These are phyloP conservation scores for Bergia puertoricense DNA, from an alignment of 92 coral and sea anemone genomes.

Conservation along the genomic window DNA sequence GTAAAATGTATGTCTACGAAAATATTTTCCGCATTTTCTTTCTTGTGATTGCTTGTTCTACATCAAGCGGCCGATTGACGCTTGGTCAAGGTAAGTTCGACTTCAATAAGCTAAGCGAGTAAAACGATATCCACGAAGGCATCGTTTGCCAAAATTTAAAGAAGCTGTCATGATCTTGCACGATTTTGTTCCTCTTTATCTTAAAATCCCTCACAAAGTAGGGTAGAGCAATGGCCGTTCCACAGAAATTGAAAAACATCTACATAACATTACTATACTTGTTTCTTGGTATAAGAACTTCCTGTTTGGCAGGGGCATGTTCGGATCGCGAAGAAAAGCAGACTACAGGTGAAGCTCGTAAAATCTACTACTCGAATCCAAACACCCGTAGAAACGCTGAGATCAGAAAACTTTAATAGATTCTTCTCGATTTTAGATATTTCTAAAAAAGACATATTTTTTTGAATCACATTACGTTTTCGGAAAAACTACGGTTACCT, in stretches of 20 bases:
- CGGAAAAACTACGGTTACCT: not conserved
- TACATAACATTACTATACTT: not conserved
- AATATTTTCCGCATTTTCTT: not conserved
- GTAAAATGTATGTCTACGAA: constrained; percentile 8
- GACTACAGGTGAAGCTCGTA: not conserved
- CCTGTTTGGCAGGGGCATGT: not conserved
- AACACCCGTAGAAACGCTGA: constrained; percentile 22
- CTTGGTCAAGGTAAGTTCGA: not conserved
- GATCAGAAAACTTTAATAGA: not conserved
- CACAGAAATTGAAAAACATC: not conserved
- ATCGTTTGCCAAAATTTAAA: not conserved
- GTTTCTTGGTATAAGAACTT: not conserved
- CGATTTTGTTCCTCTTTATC: not conserved
- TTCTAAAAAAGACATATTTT: not conserved
- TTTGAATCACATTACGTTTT: not conserved
- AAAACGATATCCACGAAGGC: not conserved
- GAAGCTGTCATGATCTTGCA: not conserved
- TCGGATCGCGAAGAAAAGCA: not conserved
- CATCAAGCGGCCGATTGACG: not conserved
- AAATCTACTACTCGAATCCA: not conserved
- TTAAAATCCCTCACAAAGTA: not conserved
- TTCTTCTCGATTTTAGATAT: not conserved
- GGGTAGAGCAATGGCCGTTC: not conserved
- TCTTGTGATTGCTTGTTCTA: not conserved
- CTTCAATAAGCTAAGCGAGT: not conserved